phyloP scores from a whole-genome alignment of 2,888 invertebrate species.

The Torymus texanus region DNA sequence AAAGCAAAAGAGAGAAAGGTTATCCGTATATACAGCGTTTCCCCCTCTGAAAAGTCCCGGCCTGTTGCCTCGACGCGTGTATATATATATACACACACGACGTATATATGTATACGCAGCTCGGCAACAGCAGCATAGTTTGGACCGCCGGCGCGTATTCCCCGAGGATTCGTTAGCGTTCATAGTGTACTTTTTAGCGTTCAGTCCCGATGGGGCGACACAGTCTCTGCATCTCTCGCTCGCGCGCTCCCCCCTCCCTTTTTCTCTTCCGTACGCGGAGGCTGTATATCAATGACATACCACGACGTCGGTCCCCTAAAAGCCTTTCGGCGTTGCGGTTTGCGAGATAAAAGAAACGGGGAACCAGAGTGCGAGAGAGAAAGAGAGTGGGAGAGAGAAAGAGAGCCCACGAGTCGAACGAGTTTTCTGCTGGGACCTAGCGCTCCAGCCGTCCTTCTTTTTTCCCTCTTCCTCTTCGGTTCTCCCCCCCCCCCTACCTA shows the following conservation, averaged over 20 bases:
- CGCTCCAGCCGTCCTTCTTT: slow-evolving; percentile 10
- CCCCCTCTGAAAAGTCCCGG: slow-evolving; percentile 27
- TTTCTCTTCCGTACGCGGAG: slow-evolving; percentile 38
- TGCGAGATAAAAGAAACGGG: slow-evolving; percentile 61
- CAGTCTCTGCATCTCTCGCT: slow-evolving; percentile 9
- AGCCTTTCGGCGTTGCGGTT: slow-evolving; percentile 68
- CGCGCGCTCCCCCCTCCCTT: slow-evolving; percentile 33
- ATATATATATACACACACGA: not conserved
- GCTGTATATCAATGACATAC: slow-evolving; percentile 69
- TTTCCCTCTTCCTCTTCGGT: not conserved
- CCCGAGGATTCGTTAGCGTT: slow-evolving; percentile 70
- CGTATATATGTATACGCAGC: not conserved
- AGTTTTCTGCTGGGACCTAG: slow-evolving; percentile 50
- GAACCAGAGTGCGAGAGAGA: slow-evolving; percentile 34
- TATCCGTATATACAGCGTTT: not conserved
- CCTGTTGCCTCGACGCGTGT: slow-evolving; percentile 41
- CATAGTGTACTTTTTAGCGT: slow-evolving; percentile 67
- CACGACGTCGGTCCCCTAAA: slow-evolving; percentile 64
- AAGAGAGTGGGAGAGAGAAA: slow-evolving; percentile 24
- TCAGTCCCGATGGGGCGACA: slow-evolving; percentile 62
- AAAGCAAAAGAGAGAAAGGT: slow-evolving; percentile 33
- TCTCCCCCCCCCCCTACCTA: not conserved
- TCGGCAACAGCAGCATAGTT: not conserved
- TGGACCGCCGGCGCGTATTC: slow-evolving; percentile 53
- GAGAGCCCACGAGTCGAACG: slow-evolving; percentile 44